These are phyloP conservation scores for Acropternis orthonyx DNA, from an alignment of 2,797 vertebrate genomes.

Conservation along the genomic window DNA sequence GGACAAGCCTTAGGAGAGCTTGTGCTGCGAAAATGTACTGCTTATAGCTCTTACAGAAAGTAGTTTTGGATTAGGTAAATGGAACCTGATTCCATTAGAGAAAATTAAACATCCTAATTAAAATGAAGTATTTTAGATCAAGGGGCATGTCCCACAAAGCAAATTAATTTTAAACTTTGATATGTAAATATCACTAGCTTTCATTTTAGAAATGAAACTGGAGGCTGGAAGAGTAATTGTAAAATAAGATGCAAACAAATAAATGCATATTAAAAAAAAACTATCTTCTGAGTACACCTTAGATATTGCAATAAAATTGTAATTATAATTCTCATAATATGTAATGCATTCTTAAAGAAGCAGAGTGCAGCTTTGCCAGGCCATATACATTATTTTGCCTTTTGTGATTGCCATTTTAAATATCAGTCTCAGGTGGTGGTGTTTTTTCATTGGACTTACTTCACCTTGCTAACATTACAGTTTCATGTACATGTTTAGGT, in stretches of 20 bases:
- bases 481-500: background rate
- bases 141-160: slow-evolving; percentile 38
- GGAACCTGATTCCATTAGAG: slow-evolving; percentile 42
- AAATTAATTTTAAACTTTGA: slow-evolving; percentile 66
- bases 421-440: background rate
- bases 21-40: background rate
- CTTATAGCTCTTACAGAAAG: slow-evolving; percentile 21
- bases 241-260: slow-evolving; percentile 58
- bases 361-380: slow-evolving; percentile 4
- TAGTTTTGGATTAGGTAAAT: slow-evolving; percentile 39
- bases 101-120: slow-evolving; percentile 58
- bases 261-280: background rate
- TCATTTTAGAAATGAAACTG: slow-evolving; percentile 51
- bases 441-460: background rate
- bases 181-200: slow-evolving; percentile 61
- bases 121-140: slow-evolving; percentile 60
- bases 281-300: slow-evolving; percentile 4
- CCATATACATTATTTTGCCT: background rate
- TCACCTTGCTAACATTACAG: background rate
- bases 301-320: slow-evolving; percentile 36
- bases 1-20: background rate
- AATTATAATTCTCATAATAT: slow-evolving; percentile 33
- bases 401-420: slow-evolving; percentile 30
- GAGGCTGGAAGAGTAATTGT: slow-evolving; percentile 18
- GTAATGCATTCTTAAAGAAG: background rate